Conservation (phyloP, 2,113 vertebrate species). For the Nesospiza acunhae region DNA sequence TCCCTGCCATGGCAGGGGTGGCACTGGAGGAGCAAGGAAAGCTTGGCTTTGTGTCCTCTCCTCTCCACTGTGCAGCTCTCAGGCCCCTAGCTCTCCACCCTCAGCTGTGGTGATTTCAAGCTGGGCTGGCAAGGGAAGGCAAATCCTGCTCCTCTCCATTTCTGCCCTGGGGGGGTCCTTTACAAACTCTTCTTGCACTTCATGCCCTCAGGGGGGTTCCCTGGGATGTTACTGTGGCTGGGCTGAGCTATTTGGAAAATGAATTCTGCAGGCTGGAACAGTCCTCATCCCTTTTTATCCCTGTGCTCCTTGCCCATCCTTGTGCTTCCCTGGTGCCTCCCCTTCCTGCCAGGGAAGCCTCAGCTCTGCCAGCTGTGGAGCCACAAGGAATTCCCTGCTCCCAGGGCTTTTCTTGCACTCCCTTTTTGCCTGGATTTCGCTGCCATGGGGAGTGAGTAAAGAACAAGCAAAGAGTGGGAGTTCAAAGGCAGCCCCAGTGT, state of each 20-base stretch:
- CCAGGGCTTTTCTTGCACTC: not conserved
- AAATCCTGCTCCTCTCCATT: not conserved
- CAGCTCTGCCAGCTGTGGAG: not conserved
- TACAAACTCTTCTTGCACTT: not conserved
- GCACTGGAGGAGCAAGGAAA: not conserved
- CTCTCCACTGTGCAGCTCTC: not conserved
- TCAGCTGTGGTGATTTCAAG: not conserved
- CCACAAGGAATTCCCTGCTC: not conserved
- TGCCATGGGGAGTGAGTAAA: not conserved
- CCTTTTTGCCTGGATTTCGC: not conserved
- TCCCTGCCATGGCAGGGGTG: not conserved
- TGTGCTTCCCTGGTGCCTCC: not conserved
- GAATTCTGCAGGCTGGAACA: not conserved
- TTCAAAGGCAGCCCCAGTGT: not conserved
- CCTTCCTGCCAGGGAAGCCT: not conserved
- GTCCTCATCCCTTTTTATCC: not conserved
- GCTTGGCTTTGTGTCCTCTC: not conserved
- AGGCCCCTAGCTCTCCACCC: fast-evolving
- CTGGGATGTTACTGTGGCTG: not conserved
- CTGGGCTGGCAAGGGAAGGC: not conserved
- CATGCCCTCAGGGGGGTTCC: not conserved
- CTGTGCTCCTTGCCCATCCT: not conserved
- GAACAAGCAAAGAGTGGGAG: not conserved
- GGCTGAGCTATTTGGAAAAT: not conserved
- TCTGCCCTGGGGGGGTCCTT: not conserved